Evolutionary conservation across 2,797 vertebrate species (phyloP).

Genomic region (Novumbra hubbsi): DNA sequence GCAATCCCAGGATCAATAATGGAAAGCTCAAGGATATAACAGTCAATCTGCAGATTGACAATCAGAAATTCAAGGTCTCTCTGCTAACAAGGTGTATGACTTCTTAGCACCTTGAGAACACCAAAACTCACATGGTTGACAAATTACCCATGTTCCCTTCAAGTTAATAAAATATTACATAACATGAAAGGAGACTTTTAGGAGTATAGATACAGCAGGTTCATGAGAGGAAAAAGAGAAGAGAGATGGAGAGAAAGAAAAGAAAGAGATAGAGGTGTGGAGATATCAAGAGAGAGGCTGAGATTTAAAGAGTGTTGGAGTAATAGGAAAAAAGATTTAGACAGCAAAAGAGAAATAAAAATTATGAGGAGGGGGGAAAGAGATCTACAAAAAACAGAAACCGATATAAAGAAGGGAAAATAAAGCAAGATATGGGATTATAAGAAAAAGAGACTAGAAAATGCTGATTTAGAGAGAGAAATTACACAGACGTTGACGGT

Average conservation of each 20-base stretch:
- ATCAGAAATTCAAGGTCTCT: neutral
- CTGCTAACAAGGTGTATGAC: neutral
- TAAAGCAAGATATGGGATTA: constrained; percentile 1
- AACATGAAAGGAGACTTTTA: constrained; percentile 34
- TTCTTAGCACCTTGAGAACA: neutral
- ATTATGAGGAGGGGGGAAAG: neutral
- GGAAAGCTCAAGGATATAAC: neutral
- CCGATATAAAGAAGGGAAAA: neutral
- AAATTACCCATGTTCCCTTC: constrained; percentile 39
- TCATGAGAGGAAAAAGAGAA: neutral
- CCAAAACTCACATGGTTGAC: constrained; percentile 34
- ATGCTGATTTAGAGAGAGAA: neutral
- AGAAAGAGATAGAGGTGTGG: neutral
- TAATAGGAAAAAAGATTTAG: neutral
- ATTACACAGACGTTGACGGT: neutral
- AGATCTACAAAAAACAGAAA: neutral
- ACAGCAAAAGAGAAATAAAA: neutral
- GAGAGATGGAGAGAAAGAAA: neutral
- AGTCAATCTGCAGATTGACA: neutral
- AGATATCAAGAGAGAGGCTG: constrained; percentile 14
- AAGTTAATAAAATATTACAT: constrained; percentile 31
- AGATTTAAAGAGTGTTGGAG: neutral
- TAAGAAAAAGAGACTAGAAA: constrained; percentile 11
- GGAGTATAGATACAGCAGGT: neutral
- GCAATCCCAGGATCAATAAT: neutral